Conservation (phyloP, 2,888 invertebrate species). For the Ormyrus thymus region DNA sequence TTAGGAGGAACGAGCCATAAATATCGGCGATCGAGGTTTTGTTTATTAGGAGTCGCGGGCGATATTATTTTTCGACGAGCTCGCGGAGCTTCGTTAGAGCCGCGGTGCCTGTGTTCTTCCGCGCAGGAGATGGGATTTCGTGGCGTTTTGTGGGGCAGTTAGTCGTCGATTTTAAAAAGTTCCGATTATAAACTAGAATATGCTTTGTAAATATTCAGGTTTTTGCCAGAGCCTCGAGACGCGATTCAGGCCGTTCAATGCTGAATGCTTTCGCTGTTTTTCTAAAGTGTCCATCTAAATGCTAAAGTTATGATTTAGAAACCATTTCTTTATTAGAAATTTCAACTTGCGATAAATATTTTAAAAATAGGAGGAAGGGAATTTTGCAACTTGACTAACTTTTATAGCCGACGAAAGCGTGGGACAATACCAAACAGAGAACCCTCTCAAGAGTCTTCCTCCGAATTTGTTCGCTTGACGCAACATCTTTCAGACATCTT, state of each 20-base stretch:
- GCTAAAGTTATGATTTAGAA: too few relatives aligned
- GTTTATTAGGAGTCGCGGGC: not conserved
- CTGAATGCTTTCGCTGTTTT: too few relatives aligned
- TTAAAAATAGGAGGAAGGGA: too few relatives aligned
- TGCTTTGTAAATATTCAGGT: too few relatives aligned
- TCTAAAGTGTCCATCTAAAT: too few relatives aligned
- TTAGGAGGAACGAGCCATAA: slow-evolving; percentile 42
- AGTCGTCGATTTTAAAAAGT: not conserved
- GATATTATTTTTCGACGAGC: not conserved
- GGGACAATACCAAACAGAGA: slow-evolving; percentile 58
- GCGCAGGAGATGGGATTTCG: slow-evolving; percentile 10
- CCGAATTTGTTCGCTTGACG: slow-evolving; percentile 65
- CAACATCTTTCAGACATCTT: slow-evolving; percentile 58
- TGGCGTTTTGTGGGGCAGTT: slow-evolving; percentile 22
- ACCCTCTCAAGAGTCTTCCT: slow-evolving; percentile 48
- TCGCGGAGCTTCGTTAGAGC: slow-evolving; percentile 5
- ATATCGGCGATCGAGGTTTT: slow-evolving; percentile 29
- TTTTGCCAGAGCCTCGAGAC: too few relatives aligned
- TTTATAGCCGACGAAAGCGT: slow-evolving; percentile 63
- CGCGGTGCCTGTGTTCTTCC: slow-evolving; percentile 33
- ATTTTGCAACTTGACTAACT: slow-evolving; percentile 59
- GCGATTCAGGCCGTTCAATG: too few relatives aligned
- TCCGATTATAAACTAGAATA: not conserved
- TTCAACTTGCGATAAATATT: too few relatives aligned
- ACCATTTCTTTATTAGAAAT: too few relatives aligned